Evolutionary conservation across 2,797 vertebrate genomes (phyloP), one percentile per base, ranked within the genome.

Genomic region (Todus mexicanus): DNA sequence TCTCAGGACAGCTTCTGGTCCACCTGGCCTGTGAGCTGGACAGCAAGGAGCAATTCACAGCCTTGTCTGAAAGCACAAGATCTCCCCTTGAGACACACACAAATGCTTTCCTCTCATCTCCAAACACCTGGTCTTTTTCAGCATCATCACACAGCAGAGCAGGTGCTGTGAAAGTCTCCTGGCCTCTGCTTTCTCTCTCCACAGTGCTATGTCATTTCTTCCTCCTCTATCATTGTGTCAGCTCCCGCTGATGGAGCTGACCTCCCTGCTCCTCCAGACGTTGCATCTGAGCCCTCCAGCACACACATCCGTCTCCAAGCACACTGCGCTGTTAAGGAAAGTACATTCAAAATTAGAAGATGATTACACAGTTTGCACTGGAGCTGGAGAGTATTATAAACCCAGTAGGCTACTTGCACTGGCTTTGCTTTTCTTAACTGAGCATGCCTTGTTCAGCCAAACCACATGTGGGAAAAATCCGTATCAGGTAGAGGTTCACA

Each of bases 211-310:
- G 59, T 65, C 82, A 66, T 79, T 89, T 87, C 90, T 87, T 84
- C 75, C 85, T 92, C 85, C 68, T 94, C 82, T 61, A 64, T 82
- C 87, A 70, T 22, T 76, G 92, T 89, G 72, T 72, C 95, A 94
- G 87, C 68, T 79, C 87, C 84, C 11, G 81, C 81, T 87, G 93
- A 69, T 86, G 76, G 40, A 87, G 63, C 89, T 92, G 89, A 84
- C 87, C 93, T 90, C 57, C 66, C 84, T 77, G 87, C 65, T 91
- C 70, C 77, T 91, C 54, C 84, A 83, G 69, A 66, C 60, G 0
- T 21, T 57, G 73, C 69, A 88, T 50, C 76, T 5, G 3, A 50
- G 76, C 89, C 93, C 86, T 82, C 54, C 72, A 86, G 76, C 89
- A 50, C 65, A 66, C 48, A 47, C 77, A 90, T 64, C 70, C 31